A percentile compares a stretch with the other conserved stretches of the same genome.
Evolutionary conservation across 2,797 vertebrate genomes (phyloP).

Genomic region (Emys orbicularis): DNA sequence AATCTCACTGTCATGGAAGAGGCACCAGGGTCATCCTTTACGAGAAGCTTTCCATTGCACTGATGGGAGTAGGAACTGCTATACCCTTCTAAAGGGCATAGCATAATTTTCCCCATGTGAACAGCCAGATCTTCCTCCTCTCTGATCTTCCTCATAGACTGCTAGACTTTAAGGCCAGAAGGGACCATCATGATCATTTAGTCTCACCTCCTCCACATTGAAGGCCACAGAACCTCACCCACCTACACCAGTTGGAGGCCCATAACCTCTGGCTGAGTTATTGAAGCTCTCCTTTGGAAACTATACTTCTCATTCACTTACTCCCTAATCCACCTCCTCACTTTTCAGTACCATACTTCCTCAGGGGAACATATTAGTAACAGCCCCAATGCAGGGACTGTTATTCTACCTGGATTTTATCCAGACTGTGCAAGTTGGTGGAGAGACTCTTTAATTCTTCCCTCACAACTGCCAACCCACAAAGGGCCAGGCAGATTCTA

Average conservation of each 20-base stretch:
- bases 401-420: background rate
- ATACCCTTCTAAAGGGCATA: background rate
- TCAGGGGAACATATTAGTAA: background rate
- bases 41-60: background rate
- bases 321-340: background rate
- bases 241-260: background rate
- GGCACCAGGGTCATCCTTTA: constrained; percentile 35
- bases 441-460: constrained; percentile 7
- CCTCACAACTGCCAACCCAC: background rate
- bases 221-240: background rate
- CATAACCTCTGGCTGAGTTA: background rate
- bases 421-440: background rate
- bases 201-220: background rate
- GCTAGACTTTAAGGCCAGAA: background rate
- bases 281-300: background rate
- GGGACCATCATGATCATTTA: background rate
- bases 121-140: background rate
- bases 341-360: background rate
- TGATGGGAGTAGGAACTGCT: background rate
- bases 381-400: background rate
- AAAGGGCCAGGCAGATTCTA: background rate
- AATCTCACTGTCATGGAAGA: constrained; percentile 27
- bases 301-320: background rate
- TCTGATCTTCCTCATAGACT: background rate
- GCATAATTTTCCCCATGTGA: background rate